Base-by-base conservation (phyloP, 64 coral and sea anemone genomes). In the Stichodactyla helianthus region DNA sequence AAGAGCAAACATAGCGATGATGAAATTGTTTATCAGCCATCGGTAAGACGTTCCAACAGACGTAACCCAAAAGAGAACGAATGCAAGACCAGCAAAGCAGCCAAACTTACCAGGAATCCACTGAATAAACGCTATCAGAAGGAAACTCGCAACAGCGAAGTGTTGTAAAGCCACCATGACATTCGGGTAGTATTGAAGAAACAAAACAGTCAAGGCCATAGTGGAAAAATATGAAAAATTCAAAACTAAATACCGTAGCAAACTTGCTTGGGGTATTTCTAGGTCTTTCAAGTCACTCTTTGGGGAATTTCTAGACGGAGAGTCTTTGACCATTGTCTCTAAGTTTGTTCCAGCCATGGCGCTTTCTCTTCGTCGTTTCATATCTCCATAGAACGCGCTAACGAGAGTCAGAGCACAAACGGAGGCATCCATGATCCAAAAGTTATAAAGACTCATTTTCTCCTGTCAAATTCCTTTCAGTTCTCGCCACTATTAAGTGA, bases 1-100 rank as follows among this genome's bases (percentile, higher is more conserved):
- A 6, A 98, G 82, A 2, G 93, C 89, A 82, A 98, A 98, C 93
- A 98, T 98, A 0, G 89, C 90, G 10, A 98, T 95, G 10, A 98
- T 95, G 0, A 92, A 6, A 50, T 98, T 95, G 88, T 98, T 98
- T 9, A 98, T 86, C 10, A 98, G 19, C 96, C 96, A 98, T 17
- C 96, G 90, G 50, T 86, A 98, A 10, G 85, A 25, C 0, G 96
- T 98, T 25, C 92, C 53, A 10, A 82, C 97, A 0, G 97, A 99
- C 6, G 61, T 14, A 23, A 99, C 31, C 90, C 97, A 99, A 19
- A 99, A 0, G 0, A 79, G 7, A 50, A 79, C 87, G 50, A 99
- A 91, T 5, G 83, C 5, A 14, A 91, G 57, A 23, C 97, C 97
- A 2, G 83, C 44, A 0, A 89, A 10, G 65, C 93, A 99, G 23